phyloP scores from a whole-genome alignment of 2,888 invertebrate genomes.

The Hemicrepidius hirtus region DNA sequence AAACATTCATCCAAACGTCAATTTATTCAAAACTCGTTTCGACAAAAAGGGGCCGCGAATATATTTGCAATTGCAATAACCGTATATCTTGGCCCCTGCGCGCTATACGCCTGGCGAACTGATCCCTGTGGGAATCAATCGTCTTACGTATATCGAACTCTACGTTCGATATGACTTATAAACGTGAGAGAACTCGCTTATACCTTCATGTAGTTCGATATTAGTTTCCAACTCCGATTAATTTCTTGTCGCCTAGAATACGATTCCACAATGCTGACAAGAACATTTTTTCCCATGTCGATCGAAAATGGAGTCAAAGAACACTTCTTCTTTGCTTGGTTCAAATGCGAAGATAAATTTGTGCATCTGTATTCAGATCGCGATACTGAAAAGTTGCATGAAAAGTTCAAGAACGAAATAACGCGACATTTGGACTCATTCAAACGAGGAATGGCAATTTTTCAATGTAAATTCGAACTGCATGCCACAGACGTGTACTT shows the following conservation, averaged over 20 bases:
- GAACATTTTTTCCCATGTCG: constrained; percentile 23
- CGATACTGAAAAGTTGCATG: constrained; percentile 47
- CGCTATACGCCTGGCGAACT: constrained; percentile 49
- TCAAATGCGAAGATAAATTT: constrained; percentile 47
- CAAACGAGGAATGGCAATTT: constrained; percentile 55
- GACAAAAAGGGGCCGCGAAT: constrained; percentile 62
- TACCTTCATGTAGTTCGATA: constrained; percentile 33
- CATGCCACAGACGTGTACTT: constrained; percentile 50
- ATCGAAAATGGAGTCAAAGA: constrained; percentile 23
- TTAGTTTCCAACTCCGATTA: constrained; percentile 43
- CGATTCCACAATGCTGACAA: constrained; percentile 42
- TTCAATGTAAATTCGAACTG: constrained; percentile 57
- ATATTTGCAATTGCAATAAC: constrained; percentile 66
- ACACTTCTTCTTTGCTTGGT: not conserved
- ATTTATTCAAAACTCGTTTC: constrained; percentile 65
- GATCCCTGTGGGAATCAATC: constrained; percentile 54
- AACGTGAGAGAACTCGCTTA: constrained; percentile 44
- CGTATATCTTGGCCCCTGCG: constrained; percentile 62
- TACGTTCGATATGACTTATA: constrained; percentile 52
- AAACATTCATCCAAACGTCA: constrained; percentile 63
- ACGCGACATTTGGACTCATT: constrained; percentile 52
- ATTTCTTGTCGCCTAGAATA: constrained; percentile 36
- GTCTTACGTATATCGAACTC: constrained; percentile 54
- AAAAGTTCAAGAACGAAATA: constrained; percentile 51
- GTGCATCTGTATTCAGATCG: constrained; percentile 49